These are phyloP conservation scores for Peromyscus aztecus DNA, from an alignment of 2,797 vertebrate species.

Conservation along the genomic window DNA sequence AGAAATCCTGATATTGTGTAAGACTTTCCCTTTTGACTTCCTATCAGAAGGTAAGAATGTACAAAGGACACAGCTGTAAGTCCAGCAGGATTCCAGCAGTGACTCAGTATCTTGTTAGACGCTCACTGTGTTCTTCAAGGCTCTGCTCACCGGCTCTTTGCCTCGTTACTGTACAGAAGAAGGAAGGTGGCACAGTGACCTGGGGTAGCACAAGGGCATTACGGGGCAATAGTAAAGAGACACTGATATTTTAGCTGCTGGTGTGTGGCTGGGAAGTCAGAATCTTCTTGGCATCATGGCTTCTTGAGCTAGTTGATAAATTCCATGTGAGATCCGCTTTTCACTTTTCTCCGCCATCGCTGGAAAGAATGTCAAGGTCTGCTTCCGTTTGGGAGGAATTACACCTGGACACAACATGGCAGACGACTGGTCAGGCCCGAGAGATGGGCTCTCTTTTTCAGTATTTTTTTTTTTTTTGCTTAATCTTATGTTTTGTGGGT, in stretches of 20 bases:
- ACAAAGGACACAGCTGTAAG: constrained; percentile 66
- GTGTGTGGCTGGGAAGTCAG: neutral
- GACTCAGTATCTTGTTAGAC: constrained; percentile 18
- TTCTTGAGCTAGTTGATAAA: neutral
- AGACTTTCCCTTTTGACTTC: constrained; percentile 62
- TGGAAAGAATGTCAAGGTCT: too few relatives aligned
- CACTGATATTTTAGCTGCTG: neutral
- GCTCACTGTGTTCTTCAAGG: constrained; percentile 1
- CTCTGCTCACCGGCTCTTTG: neutral
- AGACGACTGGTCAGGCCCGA: neutral
- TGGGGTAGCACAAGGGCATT: constrained; percentile 2
- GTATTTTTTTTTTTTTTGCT: neutral
- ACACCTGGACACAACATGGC: neutral
- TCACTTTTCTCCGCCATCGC: neutral
- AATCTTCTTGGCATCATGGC: neutral
- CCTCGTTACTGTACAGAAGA: constrained; percentile 43
- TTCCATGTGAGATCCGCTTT: neutral
- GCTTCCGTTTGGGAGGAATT: neutral
- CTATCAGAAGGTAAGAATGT: constrained; percentile 41
- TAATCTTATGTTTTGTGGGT: neutral
- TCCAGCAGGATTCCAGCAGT: neutral
- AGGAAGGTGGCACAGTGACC: neutral
- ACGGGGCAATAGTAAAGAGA: neutral
- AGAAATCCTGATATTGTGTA: constrained; percentile 24
- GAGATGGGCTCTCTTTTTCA: neutral